A percentile compares a stretch with the other conserved stretches of the same genome.
Conservation (phyloP, 2,888 invertebrate species). For the Andrena marginata region DNA sequence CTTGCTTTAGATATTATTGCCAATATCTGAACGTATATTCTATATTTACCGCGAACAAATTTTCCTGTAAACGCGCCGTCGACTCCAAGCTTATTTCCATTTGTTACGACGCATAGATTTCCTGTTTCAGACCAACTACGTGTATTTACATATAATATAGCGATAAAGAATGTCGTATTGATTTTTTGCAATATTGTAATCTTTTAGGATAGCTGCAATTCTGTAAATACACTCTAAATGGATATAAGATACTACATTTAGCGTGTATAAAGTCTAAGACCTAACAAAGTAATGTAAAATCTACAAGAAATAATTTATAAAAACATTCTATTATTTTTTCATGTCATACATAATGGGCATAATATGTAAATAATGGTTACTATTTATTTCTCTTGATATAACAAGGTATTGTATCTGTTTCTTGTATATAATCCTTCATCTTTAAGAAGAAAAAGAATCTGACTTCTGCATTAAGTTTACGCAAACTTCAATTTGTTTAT, state of each 20-base stretch:
- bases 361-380: conserved; percentile 68
- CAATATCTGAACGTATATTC: neutral
- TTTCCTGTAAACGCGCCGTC: neutral
- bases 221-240: conserved; percentile 50
- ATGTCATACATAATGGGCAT: conserved; percentile 55
- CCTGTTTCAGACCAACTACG: conserved; percentile 12
- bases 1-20: conserved; percentile 1
- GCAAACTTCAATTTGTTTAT: neutral
- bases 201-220: conserved; percentile 31
- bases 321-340: conserved; percentile 66
- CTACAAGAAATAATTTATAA: conserved; percentile 52
- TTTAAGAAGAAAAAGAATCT: neutral
- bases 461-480: neutral
- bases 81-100: conserved; percentile 10
- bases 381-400: conserved; percentile 59
- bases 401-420: conserved; percentile 39
- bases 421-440: conserved; percentile 12
- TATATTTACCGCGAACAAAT: conserved; percentile 13
- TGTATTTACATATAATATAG: conserved; percentile 32
- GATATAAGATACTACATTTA: conserved; percentile 40
- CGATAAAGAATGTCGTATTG: conserved; percentile 18
- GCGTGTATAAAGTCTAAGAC: conserved; percentile 47
- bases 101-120: conserved; percentile 22
- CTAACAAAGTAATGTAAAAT: conserved; percentile 48
- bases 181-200: conserved; percentile 34